Evolutionary conservation across 2,797 vertebrate species (phyloP).

Genomic region (Anguilla obscura): DNA sequence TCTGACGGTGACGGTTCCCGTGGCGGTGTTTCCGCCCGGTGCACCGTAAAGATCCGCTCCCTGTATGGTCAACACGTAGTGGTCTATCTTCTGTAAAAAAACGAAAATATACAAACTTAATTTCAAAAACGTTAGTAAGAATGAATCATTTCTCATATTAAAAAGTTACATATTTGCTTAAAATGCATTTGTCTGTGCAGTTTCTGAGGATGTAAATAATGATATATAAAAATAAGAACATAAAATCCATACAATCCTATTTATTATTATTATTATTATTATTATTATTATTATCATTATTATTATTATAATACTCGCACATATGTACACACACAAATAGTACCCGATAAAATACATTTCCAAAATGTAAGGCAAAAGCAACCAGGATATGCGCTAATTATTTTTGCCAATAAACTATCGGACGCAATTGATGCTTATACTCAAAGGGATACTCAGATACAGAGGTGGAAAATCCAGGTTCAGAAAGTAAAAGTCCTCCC

Average conservation of each 20-base stretch:
- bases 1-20: conserved; percentile 69
- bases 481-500: no score
- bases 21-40: conserved; percentile 54
- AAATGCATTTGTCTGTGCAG: not conserved
- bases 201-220: not conserved
- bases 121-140: not conserved
- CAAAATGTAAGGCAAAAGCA: no score
- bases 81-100: conserved; percentile 59
- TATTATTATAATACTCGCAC: no score
- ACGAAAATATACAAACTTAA: not conserved
- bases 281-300: no score
- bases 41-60: conserved; percentile 77
- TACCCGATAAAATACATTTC: no score
- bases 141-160: not conserved
- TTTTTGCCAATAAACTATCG: not conserved
- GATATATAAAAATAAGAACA: not conserved
- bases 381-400: not conserved
- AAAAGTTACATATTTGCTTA: not conserved
- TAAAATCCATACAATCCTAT: not conserved
- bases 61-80: conserved; percentile 74
- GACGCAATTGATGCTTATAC: not conserved
- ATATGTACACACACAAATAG: no score
- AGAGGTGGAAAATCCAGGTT: no score
- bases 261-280: no score
- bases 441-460: not conserved